Evolutionary conservation across 2,797 vertebrate genomes (phyloP).

Genomic region (Onychomys leucogaster): DNA sequence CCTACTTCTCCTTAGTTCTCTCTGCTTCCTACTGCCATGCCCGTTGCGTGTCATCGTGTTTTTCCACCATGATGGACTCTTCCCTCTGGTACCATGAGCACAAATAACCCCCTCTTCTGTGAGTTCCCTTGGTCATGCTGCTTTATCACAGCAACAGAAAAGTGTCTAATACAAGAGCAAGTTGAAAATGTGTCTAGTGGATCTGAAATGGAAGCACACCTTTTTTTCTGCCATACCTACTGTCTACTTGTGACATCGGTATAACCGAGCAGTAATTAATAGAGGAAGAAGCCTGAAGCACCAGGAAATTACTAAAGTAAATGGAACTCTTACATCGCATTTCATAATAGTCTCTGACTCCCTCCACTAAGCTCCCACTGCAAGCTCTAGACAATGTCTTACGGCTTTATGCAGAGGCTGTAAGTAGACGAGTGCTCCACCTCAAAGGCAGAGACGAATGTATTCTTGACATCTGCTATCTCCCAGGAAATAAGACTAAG

Average conservation of each 20-base stretch:
- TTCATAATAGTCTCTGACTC: slow-evolving; percentile 11
- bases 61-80: neutral
- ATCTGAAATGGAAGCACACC: neutral
- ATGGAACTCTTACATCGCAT: neutral
- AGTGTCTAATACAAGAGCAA: neutral
- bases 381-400: neutral
- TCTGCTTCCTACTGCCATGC: neutral
- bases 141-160: neutral
- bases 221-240: neutral
- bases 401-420: neutral
- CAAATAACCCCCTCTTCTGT: neutral
- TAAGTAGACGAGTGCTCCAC: neutral
- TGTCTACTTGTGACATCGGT: neutral
- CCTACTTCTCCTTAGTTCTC: neutral
- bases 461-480: neutral
- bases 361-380: neutral
- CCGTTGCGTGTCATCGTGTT: neutral
- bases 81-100: neutral
- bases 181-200: neutral
- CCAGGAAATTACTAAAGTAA: neutral
- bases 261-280: neutral
- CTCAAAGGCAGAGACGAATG: neutral
- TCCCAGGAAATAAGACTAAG: neutral
- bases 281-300: neutral
- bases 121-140: neutral